These are phyloP conservation scores for Neomonachus schauinslandi DNA, from an alignment of 2,113 vertebrate species.

Conservation along the genomic window DNA sequence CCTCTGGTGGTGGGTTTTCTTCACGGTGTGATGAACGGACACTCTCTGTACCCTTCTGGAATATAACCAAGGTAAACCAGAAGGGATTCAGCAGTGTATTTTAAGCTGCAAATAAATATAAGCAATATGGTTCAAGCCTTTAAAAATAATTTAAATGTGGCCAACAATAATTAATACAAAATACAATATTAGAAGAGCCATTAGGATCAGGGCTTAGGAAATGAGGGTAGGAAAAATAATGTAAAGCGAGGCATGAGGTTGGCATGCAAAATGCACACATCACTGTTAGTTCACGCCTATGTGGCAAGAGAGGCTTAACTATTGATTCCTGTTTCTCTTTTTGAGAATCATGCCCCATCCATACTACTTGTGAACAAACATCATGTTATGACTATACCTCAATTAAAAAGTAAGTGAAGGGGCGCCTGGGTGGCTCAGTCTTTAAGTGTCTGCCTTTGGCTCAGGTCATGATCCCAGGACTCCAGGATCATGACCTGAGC, in stretches of 20 bases:
- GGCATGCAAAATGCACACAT: neutral
- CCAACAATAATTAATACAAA: neutral
- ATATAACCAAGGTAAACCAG: neutral
- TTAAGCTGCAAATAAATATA: neutral
- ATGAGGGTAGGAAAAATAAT: neutral
- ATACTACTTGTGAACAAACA: neutral
- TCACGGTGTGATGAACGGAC: neutral
- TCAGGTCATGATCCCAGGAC: too few relatives aligned
- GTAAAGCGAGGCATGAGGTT: neutral
- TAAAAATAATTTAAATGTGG: neutral
- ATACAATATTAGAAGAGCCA: neutral
- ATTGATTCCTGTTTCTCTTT: neutral
- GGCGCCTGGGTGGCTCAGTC: too few relatives aligned
- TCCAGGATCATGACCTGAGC: too few relatives aligned
- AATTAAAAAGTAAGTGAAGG: slow-evolving; percentile 29
- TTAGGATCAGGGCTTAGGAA: neutral
- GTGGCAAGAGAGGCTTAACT: slow-evolving; percentile 8
- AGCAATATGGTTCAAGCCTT: neutral
- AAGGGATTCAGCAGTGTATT: neutral
- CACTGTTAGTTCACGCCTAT: neutral
- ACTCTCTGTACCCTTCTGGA: neutral
- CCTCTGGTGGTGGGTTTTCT: neutral
- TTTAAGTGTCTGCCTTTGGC: too few relatives aligned
- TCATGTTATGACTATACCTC: neutral
- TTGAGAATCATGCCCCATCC: neutral